Evolutionary conservation across 2,797 vertebrate genomes (phyloP).

Genomic region (Fratercula arctica): DNA sequence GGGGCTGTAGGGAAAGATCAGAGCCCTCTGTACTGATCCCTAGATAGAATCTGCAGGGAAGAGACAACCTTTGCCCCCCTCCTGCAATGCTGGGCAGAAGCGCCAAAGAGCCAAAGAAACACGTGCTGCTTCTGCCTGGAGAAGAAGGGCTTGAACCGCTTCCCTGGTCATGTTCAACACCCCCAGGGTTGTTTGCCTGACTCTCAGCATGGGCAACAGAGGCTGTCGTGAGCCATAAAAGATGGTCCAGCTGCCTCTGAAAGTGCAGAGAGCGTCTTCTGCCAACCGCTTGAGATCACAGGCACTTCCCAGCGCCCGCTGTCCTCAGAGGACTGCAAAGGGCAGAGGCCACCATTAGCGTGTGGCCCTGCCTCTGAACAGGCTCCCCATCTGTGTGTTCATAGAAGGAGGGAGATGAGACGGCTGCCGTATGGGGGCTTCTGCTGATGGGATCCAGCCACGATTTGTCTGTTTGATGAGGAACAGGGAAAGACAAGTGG

Average conservation of each 20-base stretch:
- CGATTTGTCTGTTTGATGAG: background rate
- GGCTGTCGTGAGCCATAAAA: background rate
- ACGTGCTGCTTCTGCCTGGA: background rate
- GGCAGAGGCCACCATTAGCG: background rate
- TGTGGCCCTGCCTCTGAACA: background rate
- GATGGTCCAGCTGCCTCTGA: background rate
- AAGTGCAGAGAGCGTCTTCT: background rate
- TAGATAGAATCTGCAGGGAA: background rate
- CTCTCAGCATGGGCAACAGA: background rate
- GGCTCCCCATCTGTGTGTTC: background rate
- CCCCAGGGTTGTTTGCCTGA: background rate
- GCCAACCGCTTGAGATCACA: background rate
- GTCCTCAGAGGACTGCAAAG: background rate
- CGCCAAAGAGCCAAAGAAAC: background rate
- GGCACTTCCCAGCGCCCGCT: accelerated
- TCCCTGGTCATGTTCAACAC: background rate
- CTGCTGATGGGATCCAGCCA: background rate
- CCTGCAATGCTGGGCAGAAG: background rate
- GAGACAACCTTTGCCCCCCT: background rate
- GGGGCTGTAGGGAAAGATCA: background rate
- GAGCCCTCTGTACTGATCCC: background rate
- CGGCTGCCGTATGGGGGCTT: background rate
- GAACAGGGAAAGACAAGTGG: background rate
- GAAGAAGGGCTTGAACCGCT: background rate
- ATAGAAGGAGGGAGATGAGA: background rate